Conservation (phyloP, 2,797 vertebrate genomes). For the Mormyrus proboscirostris region DNA sequence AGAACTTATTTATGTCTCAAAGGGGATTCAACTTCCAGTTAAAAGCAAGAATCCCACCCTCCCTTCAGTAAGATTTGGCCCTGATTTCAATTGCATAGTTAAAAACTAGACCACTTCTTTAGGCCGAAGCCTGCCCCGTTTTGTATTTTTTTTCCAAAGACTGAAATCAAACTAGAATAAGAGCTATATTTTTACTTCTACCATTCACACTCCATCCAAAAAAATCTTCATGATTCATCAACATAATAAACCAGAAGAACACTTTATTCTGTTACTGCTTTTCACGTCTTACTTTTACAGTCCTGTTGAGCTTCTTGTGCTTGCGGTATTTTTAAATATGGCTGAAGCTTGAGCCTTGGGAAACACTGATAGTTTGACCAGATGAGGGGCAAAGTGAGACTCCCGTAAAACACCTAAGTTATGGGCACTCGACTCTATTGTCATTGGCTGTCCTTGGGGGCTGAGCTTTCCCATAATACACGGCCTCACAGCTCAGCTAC, state of each 20-base stretch:
- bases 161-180: background rate
- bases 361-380: conserved; percentile 15
- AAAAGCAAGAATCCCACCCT: background rate
- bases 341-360: conserved; percentile 39
- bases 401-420: conserved; percentile 31
- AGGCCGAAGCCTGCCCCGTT: background rate
- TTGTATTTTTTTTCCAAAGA: background rate
- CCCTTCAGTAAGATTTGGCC: background rate
- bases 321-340: conserved; percentile 42
- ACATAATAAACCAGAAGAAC: background rate
- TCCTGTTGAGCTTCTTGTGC: conserved; percentile 18
- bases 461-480: background rate
- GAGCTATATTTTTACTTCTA: background rate
- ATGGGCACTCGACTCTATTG: conserved; percentile 29
- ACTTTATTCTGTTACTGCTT: conserved; percentile 11
- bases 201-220: background rate
- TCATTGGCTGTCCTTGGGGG: background rate
- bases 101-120: background rate
- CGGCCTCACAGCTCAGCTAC: background rate
- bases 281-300: conserved; percentile 3
- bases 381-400: conserved; percentile 36
- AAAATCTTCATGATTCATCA: background rate
- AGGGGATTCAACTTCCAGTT: background rate
- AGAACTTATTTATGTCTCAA: conserved; percentile 17
- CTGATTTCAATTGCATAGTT: background rate